Evolutionary conservation across 1,140 invertebrate genomes (phyloP).

Genomic region (Oryzaephilus surinamensis): DNA sequence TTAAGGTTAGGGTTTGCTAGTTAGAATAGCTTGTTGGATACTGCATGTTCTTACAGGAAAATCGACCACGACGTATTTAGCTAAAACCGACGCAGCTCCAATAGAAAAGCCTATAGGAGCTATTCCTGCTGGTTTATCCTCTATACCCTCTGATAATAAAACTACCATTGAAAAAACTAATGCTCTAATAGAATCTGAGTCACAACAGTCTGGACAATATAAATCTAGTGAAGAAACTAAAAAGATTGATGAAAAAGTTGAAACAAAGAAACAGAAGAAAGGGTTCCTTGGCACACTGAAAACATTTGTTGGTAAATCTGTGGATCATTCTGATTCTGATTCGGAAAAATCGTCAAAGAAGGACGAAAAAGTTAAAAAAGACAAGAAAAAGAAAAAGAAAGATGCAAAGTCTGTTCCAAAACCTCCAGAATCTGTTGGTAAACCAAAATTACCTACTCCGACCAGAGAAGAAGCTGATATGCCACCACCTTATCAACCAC

Average conservation of each 20-base stretch:
- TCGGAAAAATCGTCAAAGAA: constrained; percentile 31
- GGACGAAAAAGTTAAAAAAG: constrained; percentile 28
- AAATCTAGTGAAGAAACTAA: constrained; percentile 20
- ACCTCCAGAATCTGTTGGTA: constrained; percentile 18
- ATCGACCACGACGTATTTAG: constrained; percentile 33
- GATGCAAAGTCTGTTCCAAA: constrained; percentile 12
- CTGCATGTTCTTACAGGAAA: constrained; percentile 38
- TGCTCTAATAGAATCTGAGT: constrained; percentile 31
- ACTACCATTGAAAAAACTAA: constrained; percentile 25
- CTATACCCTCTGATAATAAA: constrained; percentile 16
- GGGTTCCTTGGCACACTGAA: constrained; percentile 33
- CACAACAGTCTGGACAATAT: constrained; percentile 27
- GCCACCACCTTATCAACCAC: constrained; percentile 10
- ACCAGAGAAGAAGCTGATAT: constrained; percentile 20
- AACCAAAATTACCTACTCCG: constrained; percentile 26
- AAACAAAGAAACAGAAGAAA: constrained; percentile 30
- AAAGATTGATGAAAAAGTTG: constrained; percentile 15
- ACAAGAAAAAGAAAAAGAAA: constrained; percentile 28
- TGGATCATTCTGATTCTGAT: constrained; percentile 34
- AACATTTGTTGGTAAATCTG: constrained; percentile 30
- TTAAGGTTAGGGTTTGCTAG: constrained; percentile 29
- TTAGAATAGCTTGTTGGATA: constrained; percentile 36
- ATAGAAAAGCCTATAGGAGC: constrained; percentile 20
- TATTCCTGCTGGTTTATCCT: constrained; percentile 7
- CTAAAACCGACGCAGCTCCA: constrained; percentile 26